Conservation (phyloP, 2,113 vertebrate genomes). For the Protobothrops flavoviridis region DNA sequence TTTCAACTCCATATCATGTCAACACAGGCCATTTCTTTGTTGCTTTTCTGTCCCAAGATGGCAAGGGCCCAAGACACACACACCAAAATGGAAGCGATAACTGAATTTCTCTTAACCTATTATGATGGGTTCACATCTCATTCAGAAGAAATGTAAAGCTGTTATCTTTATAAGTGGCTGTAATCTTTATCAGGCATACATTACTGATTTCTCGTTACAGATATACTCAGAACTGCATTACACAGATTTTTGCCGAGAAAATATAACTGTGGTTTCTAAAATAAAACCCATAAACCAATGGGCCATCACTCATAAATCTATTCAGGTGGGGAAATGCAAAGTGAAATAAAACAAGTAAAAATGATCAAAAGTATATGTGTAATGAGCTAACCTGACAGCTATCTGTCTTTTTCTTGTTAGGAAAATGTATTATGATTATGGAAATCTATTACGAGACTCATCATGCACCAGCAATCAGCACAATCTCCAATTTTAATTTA, state of each 20-base stretch:
- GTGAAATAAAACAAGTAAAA: slow-evolving; percentile 46
- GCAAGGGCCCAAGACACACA: slow-evolving; percentile 30
- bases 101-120: slow-evolving; percentile 26
- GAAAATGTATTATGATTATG: slow-evolving; percentile 7
- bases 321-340: slow-evolving; percentile 35
- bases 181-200: slow-evolving; percentile 52
- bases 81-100: slow-evolving; percentile 22
- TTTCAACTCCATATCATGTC: slow-evolving; percentile 18
- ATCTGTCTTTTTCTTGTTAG: slow-evolving; percentile 29
- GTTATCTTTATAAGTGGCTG: slow-evolving; percentile 60
- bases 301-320: slow-evolving; percentile 31
- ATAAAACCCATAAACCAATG: slow-evolving; percentile 27
- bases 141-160: slow-evolving; percentile 47
- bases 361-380: slow-evolving; percentile 45
- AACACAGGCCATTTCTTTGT: slow-evolving; percentile 21
- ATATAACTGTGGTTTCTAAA: slow-evolving; percentile 30
- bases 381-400: slow-evolving; percentile 19
- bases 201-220: slow-evolving; percentile 39
- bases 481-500: slow-evolving; percentile 54
- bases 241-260: slow-evolving; percentile 42
- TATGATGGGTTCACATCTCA: slow-evolving; percentile 54
- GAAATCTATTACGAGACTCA: background rate
- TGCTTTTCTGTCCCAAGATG: slow-evolving; percentile 38
- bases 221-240: slow-evolving; percentile 47
- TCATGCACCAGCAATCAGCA: slow-evolving; percentile 42